Evolutionary conservation across 2,113 vertebrate genomes (phyloP), one percentile per base, ranked within the genome.

Genomic region (Phocoena sinus): DNA sequence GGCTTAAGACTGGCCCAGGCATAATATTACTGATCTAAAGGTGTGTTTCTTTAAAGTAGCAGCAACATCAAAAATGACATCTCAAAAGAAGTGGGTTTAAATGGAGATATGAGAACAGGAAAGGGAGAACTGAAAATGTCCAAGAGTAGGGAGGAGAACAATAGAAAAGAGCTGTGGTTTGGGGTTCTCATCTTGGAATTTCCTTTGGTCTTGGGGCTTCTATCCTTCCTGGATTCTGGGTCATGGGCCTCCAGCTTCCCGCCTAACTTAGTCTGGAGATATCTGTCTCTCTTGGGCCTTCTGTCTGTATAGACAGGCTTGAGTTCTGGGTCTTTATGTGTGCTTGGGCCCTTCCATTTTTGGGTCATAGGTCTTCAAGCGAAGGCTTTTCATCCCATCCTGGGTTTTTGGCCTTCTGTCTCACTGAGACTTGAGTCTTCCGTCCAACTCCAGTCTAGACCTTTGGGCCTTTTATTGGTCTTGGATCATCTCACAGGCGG

Each of bases 21-120:
- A 96, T 93, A 95, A 92, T 93, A 93, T 5, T 70, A 31, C n/a
- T 67, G 89, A 74, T 79, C 38, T 94, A 89, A 86, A 95, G 41
- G 67, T 38, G 71, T 8, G 13, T 50, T 84, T 60, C n/a, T 79
- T 95, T 93, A 95, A 44, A 18, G 62, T 74, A 87, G 93, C 63
- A 68, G 20, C 91, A 96, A 76, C 31, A 95, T 79, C 63, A 89
- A 44, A 94, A 93, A 89, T 5, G 14, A 67, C 44, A 92, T 92
- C 21, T 93, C 71, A 93, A 70, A 95, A 67, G 2, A 74, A 92
- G 21, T 74, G 25, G 21, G 8, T 18, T 87, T 95, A 89, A 74
- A 67, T 82, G 47, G 44, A 89, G 79, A 87, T 63, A 80, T 60
- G 73, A 93, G 56, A 95, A 95, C 44, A 71, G 17, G 18, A 84